Evolutionary conservation across 2,797 vertebrate species (phyloP), one percentile per base, ranked within the genome.

Genomic region (Ispidina lecontei): DNA sequence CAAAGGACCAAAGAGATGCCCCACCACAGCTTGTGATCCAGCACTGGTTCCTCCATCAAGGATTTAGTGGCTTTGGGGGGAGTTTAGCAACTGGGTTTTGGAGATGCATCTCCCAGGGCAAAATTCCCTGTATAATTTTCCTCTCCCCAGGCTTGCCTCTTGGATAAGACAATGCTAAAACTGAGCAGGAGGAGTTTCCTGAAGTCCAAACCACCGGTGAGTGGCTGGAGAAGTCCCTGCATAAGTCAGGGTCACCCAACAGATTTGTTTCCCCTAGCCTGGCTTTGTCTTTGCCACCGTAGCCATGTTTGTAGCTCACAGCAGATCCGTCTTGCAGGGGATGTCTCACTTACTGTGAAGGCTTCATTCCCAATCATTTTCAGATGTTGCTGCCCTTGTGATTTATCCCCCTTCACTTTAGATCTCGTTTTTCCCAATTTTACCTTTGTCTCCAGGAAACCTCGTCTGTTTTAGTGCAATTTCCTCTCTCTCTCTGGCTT

Each of bases 401-500:
- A 97, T 97, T 97, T 97, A 97, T 97, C 71, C 84, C n/a, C 85
- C 77, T 95, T 93, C 37, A 13, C 74, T 87, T 89, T 96, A 96
- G 96, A 97, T 97, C 95, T 98, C 95, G 91, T 95, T 97, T 97
- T 79, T 95, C 95, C 91, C 94, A 78, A 92, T 97, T 97, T 97
- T 94, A 94, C 96, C 90, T 94, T 97, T 97, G 95, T 93, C 93
- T 97, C 94, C 92, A 87, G 85, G 93, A 82, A 76, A 77, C 91
- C 68, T 94, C 25, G 84, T 95, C 94, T 94, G 69, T 96, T 96
- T 96, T 89, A 52, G 89, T 89, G 79, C 94, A 89, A 80, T 82
- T 90, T 89, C 93, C 91, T 80, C 90, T 90, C 94, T 85, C 82
- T 73, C 68, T 70, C 79, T 47, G 67, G 35, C 75, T 65, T 90